These are phyloP conservation scores for Magallana nippona DNA, from an alignment of 2,888 invertebrate species.

Conservation along the genomic window DNA sequence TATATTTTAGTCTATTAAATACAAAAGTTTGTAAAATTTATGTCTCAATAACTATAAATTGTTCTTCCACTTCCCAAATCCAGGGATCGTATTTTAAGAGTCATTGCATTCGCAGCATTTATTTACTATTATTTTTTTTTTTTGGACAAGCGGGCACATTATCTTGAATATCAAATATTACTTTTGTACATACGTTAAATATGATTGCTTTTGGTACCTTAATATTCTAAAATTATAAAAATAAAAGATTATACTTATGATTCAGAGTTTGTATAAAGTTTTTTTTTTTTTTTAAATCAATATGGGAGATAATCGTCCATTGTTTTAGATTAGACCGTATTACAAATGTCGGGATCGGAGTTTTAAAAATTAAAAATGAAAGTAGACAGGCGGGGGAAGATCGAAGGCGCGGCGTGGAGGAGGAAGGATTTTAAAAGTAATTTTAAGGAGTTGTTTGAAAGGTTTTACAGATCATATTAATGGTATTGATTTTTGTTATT, in stretches of 20 bases:
- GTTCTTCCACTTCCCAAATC: neutral
- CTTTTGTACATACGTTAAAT: neutral
- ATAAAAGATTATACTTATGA: too few relatives aligned
- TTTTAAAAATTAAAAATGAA: slow-evolving; percentile 8
- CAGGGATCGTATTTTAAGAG: slow-evolving; percentile 2
- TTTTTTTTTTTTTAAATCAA: too few relatives aligned
- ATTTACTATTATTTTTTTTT: neutral
- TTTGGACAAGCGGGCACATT: neutral
- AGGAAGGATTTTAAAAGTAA: too few relatives aligned
- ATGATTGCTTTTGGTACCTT: too few relatives aligned
- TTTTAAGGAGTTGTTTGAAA: too few relatives aligned
- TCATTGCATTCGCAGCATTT: neutral
- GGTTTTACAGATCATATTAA: too few relatives aligned
- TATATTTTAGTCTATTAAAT: slow-evolving; percentile 14
- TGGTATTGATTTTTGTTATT: too few relatives aligned
- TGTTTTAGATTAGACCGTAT: too few relatives aligned
- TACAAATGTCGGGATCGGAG: neutral
- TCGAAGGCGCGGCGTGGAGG: neutral
- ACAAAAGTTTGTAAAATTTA: slow-evolving; percentile 15
- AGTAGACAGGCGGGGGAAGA: neutral
- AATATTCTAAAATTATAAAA: too few relatives aligned
- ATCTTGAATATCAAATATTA: neutral
- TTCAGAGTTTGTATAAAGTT: too few relatives aligned
- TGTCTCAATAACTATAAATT: slow-evolving; percentile 12
- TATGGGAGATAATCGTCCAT: too few relatives aligned